phyloP scores from a whole-genome alignment of 2,113 vertebrate species.

The Proterorhinus semilunaris region DNA sequence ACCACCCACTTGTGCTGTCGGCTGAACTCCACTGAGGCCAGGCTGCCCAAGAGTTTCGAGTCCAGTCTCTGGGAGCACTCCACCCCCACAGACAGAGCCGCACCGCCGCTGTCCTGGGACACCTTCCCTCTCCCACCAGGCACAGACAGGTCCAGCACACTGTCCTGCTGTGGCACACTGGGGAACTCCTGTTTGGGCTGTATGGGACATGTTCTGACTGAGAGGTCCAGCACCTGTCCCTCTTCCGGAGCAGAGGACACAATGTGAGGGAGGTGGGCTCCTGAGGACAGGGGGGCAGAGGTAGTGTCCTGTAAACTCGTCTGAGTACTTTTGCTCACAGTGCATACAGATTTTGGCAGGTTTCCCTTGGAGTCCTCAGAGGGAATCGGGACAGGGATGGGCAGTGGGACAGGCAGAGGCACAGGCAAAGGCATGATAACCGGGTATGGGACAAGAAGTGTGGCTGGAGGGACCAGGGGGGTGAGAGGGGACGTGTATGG shows the following conservation, averaged over 20 bases:
- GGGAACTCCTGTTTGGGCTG: constrained; percentile 74
- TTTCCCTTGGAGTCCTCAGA: constrained; percentile 81
- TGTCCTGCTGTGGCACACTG: constrained; percentile 79
- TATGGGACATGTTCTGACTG: constrained; percentile 79
- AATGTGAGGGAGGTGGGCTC: constrained; percentile 27
- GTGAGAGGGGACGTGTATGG: constrained; percentile 86
- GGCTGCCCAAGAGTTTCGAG: constrained; percentile 71
- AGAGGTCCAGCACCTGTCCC: constrained; percentile 91
- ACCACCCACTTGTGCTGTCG: constrained; percentile 86
- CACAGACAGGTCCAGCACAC: constrained; percentile 88
- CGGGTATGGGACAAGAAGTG: constrained; percentile 91
- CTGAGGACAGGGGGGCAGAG: constrained; percentile 35
- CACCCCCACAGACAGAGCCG: constrained; percentile 67
- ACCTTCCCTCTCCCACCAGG: constrained; percentile 76
- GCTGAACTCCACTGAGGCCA: constrained; percentile 79
- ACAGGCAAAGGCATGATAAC: constrained; percentile 93
- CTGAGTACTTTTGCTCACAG: constrained; percentile 86
- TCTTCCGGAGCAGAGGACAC: constrained; percentile 64
- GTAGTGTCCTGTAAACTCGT: constrained; percentile 68
- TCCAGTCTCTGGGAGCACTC: constrained; percentile 74
- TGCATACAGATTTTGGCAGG: constrained; percentile 77
- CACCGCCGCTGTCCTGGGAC: constrained; percentile 50
- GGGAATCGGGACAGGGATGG: constrained; percentile 85
- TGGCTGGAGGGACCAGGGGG: constrained; percentile 90
- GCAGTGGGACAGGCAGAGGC: constrained; percentile 91